phyloP scores from a whole-genome alignment of 2,113 vertebrate genomes.

The Natator depressus region DNA sequence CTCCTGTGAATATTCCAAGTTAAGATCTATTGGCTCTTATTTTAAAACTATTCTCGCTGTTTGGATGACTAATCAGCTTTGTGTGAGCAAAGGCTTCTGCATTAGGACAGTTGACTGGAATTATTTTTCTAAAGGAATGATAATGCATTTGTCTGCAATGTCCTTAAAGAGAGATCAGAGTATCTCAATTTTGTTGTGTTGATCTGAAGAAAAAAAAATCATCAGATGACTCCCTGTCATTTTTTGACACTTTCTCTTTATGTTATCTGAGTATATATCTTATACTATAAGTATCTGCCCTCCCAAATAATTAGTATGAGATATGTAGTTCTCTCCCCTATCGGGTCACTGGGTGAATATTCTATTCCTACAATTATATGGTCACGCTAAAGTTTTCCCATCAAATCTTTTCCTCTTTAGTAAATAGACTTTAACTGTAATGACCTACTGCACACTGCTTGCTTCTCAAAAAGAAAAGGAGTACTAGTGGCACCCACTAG shows the following conservation, averaged over 20 bases:
- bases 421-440: background rate
- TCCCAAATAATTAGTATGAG: background rate
- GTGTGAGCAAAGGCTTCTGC: background rate
- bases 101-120: constrained; percentile 39
- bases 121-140: constrained; percentile 41
- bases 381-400: background rate
- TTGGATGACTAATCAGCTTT: constrained; percentile 60
- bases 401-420: constrained; percentile 14
- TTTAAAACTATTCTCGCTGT: constrained; percentile 40
- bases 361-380: background rate
- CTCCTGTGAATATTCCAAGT: constrained; percentile 17
- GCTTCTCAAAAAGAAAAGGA: background rate
- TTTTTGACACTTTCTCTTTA: background rate
- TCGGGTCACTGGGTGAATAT: background rate
- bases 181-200: background rate
- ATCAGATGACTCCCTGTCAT: background rate
- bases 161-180: constrained; percentile 44
- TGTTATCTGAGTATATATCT: background rate
- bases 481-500: too few relatives aligned
- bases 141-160: constrained; percentile 24
- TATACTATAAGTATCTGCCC: constrained; percentile 30
- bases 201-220: constrained; percentile 25
- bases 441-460: background rate
- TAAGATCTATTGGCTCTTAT: constrained; percentile 20
- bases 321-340: too few relatives aligned